Base-by-base conservation (phyloP, 2,888 invertebrate species). In the Aleiodes leptofemur region DNA sequence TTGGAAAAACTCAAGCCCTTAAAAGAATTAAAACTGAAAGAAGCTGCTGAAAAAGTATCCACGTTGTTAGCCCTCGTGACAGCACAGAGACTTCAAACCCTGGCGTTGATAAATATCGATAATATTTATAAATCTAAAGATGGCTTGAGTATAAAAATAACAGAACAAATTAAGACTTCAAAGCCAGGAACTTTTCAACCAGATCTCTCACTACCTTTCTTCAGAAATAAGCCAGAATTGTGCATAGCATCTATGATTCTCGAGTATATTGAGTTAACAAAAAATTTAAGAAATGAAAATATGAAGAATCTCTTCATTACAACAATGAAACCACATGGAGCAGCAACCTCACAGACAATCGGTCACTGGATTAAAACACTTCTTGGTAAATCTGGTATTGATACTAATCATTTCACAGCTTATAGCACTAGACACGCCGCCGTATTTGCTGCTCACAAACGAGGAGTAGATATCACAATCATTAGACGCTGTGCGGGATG, bases 41-140 rank as follows among this genome's bases (percentile, higher is more conserved):
- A 78, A 43, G 68, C 68, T n/a, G 74, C 76, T 1, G 75, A 77
- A 48, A 78, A 74, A 56, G 43, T 78, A 7, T 57, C 73, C n/a
- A 78, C 72, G 14, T 70, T 76, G 3, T 9, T 80, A 23, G 74
- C 76, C 9, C 51, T 80, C 38, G 70, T 73, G 8, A 78, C 77
- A 9, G 80, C 77, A 6, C 78, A 80, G 7, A 73, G 80, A 34
- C 69, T 77, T 14, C 79, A 80, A 34, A 79, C 74, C 9, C 53
- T 78, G 11, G 68, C 74, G 4, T 13, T 73, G n/a, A 80, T 78
- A 69, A 77, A 72, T 9, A 73, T 77, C 11, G 69, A 78, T 31
- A 78, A 79, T 29, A 73, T 79, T 8, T 53, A 53, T 3, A 23
- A 31, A n/a, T 50, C 50, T 55, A 72, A 56, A 59, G 74, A 76